Percentiles rank a stretch among this genome's conserved stretches.
Evolutionary conservation across 1,140 invertebrate genomes (phyloP).

Genomic region (Trachymyrmex septentrionalis): DNA sequence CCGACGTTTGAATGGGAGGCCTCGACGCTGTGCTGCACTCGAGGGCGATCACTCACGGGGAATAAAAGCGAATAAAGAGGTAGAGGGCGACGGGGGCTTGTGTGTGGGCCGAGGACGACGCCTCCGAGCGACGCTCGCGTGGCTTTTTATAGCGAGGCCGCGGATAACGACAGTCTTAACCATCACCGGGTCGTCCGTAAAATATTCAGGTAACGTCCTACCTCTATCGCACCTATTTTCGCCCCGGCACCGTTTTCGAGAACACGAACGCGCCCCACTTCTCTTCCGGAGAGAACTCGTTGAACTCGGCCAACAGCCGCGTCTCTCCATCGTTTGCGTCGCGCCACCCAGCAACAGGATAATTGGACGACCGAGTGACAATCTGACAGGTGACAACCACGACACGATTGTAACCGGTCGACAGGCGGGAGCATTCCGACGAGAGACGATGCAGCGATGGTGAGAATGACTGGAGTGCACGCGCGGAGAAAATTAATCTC

Average conservation of each 20-base stretch:
- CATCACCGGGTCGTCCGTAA: constrained; percentile 51
- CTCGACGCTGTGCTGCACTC: neutral
- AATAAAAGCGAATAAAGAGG: constrained; percentile 54
- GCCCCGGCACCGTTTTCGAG: constrained; percentile 46
- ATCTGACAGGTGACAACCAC: constrained; percentile 66
- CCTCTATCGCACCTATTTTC: constrained; percentile 65
- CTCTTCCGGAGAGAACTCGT: constrained; percentile 64
- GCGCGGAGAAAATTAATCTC: constrained; percentile 56
- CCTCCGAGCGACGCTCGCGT: constrained; percentile 18
- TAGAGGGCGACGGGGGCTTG: neutral
- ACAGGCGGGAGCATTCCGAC: constrained; percentile 45
- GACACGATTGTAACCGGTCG: constrained; percentile 49
- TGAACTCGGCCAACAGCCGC: constrained; percentile 39
- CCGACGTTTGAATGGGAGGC: constrained; percentile 31
- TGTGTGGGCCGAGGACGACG: constrained; percentile 27
- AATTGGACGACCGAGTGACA: constrained; percentile 71
- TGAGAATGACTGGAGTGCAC: constrained; percentile 10
- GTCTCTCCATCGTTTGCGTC: constrained; percentile 1
- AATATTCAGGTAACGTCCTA: constrained; percentile 67
- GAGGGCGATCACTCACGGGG: constrained; percentile 27
- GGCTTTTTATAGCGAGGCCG: constrained; percentile 58
- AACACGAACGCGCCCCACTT: constrained; percentile 41
- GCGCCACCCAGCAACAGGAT: constrained; percentile 32
- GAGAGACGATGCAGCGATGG: constrained; percentile 32
- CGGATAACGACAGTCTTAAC: constrained; percentile 50